These are phyloP conservation scores for Parnassius mnemosyne DNA, from an alignment of 2,888 invertebrate genomes.

Conservation along the genomic window DNA sequence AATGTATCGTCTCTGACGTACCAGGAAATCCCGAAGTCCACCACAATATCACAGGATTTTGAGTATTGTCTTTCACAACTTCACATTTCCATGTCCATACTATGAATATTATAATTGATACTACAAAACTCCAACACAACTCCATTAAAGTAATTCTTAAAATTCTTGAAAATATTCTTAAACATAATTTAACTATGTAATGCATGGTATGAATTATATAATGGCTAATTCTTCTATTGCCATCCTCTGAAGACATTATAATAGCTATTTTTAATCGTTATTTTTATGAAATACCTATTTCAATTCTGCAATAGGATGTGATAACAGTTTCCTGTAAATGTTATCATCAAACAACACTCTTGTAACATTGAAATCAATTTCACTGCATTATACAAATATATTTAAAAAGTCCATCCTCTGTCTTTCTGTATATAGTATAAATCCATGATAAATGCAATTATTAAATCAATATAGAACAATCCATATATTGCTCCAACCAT, in stretches of 20 bases:
- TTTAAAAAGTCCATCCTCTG: constrained; percentile 56
- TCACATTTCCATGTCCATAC: constrained; percentile 37
- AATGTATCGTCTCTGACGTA: constrained; percentile 44
- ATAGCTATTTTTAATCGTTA: background rate
- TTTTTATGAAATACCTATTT: background rate
- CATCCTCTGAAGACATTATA: constrained; percentile 6
- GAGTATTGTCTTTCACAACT: constrained; percentile 27
- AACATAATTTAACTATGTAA: constrained; percentile 38
- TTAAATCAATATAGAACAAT: constrained; percentile 63
- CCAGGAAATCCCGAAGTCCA: constrained; percentile 65
- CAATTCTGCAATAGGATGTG: constrained; percentile 11
- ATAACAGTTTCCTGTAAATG: constrained; percentile 22
- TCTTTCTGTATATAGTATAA: constrained; percentile 59
- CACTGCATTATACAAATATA: constrained; percentile 19
- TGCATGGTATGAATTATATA: constrained; percentile 30
- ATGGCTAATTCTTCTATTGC: background rate
- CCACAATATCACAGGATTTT: constrained; percentile 63
- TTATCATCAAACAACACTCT: constrained; percentile 9
- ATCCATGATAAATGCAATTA: constrained; percentile 63
- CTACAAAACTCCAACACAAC: constrained; percentile 40
- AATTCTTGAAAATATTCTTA: constrained; percentile 39
- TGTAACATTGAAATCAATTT: background rate
- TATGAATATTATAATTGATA: constrained; percentile 39
- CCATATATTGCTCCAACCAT: constrained; percentile 61
- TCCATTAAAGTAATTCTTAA: constrained; percentile 43